These are phyloP conservation scores for Montipora efflorescens DNA, from an alignment of 64 coral and sea anemone genomes.

Conservation along the genomic window DNA sequence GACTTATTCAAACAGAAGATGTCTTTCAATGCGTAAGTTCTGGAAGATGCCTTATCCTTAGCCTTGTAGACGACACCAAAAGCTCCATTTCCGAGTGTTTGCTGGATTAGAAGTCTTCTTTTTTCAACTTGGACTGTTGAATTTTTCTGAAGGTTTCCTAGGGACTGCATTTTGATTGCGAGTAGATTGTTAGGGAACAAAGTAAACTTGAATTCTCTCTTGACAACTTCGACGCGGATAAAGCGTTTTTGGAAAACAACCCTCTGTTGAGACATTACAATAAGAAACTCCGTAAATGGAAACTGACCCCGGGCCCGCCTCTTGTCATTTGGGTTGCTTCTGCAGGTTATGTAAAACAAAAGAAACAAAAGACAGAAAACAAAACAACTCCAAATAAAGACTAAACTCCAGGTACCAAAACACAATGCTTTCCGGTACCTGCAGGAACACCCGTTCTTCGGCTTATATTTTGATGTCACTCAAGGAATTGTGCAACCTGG, in stretches of 20 bases:
- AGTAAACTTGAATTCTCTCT: no score
- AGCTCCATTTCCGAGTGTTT: not conserved
- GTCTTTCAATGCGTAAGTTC: slow-evolving; percentile 14
- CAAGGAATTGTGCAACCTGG: no score
- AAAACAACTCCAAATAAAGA: no score
- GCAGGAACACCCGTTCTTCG: no score
- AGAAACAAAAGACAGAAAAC: no score
- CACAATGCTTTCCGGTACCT: no score
- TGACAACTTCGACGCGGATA: not conserved
- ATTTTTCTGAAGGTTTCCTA: not conserved
- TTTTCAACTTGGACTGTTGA: not conserved
- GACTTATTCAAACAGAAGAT: slow-evolving; percentile 1
- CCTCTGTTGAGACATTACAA: no score
- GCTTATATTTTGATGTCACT: no score
- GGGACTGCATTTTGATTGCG: not conserved
- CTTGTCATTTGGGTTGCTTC: not conserved
- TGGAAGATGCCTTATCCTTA: not conserved
- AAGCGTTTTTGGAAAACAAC: not conserved
- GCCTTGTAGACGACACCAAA: slow-evolving; percentile 13
- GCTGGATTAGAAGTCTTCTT: not conserved
- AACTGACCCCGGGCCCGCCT: not conserved
- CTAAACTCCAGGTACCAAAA: no score
- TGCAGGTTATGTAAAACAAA: no score
- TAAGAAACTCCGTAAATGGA: not conserved
- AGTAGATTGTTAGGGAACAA: not conserved